phyloP scores from a whole-genome alignment of 2,113 vertebrate genomes.

The Bujurquina vittata region DNA sequence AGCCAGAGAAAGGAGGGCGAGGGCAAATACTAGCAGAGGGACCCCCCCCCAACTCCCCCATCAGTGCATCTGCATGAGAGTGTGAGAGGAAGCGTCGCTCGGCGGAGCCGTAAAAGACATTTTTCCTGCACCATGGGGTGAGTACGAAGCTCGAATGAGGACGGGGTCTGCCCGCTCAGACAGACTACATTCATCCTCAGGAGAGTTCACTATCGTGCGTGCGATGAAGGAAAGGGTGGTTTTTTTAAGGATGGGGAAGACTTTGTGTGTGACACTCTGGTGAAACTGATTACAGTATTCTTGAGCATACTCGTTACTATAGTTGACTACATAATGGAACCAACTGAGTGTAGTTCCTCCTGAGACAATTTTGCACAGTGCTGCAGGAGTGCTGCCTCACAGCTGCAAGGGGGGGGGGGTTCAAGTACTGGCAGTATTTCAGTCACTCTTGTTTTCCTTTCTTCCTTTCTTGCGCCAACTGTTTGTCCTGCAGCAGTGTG shows the following conservation, averaged over 20 bases:
- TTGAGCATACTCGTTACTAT: slow-evolving; percentile 30
- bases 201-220: background rate
- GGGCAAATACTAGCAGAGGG: background rate
- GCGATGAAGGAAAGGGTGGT: background rate
- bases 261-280: background rate
- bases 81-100: background rate
- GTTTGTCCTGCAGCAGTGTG: background rate
- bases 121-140: slow-evolving; percentile 59
- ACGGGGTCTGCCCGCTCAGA: background rate
- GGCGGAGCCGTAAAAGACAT: slow-evolving; percentile 22
- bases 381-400: background rate
- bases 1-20: background rate
- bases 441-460: slow-evolving; percentile 11
- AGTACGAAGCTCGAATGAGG: slow-evolving; percentile 28
- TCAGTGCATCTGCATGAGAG: slow-evolving; percentile 26
- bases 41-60: slow-evolving; percentile 23
- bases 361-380: slow-evolving; percentile 7
- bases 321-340: slow-evolving; percentile 28
- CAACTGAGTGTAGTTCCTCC: slow-evolving; percentile 7
- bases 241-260: background rate
- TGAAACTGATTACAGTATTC: too few relatives aligned
- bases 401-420: background rate
- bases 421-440: background rate
- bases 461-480: background rate
- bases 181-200: slow-evolving; percentile 21